phyloP scores from a whole-genome alignment of 2,113 vertebrate species.

The Poeciliopsis turrubarensis region DNA sequence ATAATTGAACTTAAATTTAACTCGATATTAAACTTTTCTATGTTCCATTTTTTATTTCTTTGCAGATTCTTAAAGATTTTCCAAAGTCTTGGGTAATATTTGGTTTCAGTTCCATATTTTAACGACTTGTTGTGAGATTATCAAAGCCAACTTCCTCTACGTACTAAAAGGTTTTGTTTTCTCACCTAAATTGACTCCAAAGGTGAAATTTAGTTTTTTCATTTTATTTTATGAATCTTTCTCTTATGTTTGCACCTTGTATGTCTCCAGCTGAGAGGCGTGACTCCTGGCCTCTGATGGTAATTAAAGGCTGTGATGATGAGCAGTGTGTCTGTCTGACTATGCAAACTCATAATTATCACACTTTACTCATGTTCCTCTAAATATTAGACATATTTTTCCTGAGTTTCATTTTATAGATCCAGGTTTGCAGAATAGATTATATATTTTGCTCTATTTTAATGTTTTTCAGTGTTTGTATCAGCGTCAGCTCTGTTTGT shows the following conservation, averaged over 20 bases:
- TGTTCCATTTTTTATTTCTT: neutral
- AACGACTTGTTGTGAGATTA: too few species aligned
- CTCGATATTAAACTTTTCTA: neutral
- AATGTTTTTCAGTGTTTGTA: neutral
- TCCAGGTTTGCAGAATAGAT: neutral
- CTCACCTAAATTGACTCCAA: too few species aligned
- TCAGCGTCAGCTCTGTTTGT: too few species aligned
- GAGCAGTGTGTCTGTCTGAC: conserved; percentile 27
- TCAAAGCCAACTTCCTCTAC: too few species aligned
- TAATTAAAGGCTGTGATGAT: neutral
- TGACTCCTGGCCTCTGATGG: neutral
- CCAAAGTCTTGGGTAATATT: neutral
- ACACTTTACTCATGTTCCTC: conserved; percentile 15
- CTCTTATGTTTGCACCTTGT: neutral
- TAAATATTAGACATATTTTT: conserved; percentile 49
- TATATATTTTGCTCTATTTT: neutral
- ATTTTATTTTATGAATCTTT: neutral
- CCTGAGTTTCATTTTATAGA: neutral
- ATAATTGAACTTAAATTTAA: neutral
- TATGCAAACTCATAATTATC: conserved; percentile 61
- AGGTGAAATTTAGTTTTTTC: neutral
- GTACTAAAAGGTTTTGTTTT: too few species aligned
- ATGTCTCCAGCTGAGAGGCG: neutral
- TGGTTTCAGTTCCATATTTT: neutral
- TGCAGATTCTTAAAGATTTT: neutral